phyloP scores from a whole-genome alignment of 2,797 vertebrate species.

The Echiichthys vipera region DNA sequence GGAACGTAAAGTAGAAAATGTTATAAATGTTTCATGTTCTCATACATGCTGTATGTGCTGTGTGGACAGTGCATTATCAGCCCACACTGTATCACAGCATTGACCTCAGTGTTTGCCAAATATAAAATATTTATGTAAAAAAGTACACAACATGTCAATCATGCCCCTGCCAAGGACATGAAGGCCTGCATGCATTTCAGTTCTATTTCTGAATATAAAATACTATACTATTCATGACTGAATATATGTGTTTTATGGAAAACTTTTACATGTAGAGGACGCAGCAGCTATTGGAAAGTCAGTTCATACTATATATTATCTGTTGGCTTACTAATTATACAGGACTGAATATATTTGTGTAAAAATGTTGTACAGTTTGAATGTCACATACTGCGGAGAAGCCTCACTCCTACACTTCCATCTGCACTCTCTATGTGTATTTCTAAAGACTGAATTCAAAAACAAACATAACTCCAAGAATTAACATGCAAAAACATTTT shows the following conservation, averaged over 20 bases:
- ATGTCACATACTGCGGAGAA: not conserved
- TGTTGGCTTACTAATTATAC: not conserved
- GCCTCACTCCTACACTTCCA: not conserved
- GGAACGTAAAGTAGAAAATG: conserved; percentile 6
- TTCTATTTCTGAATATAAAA: conserved; percentile 1
- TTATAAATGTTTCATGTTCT: conserved; percentile 47
- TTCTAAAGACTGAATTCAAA: not conserved
- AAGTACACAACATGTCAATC: conserved; percentile 31
- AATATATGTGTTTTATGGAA: not conserved
- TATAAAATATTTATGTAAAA: conserved; percentile 50
- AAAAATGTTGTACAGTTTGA: not conserved
- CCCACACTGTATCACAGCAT: conserved; percentile 17
- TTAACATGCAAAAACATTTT: conserved; percentile 6
- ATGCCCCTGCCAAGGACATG: not conserved
- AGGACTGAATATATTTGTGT: not conserved
- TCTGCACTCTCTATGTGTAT: not conserved
- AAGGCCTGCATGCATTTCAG: not conserved
- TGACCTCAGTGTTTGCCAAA: conserved; percentile 56
- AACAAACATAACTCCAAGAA: not conserved
- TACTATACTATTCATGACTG: too few relatives aligned
- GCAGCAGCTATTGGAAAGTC: not conserved
- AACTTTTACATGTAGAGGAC: not conserved
- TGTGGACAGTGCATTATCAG: conserved; percentile 39
- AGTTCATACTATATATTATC: not conserved
- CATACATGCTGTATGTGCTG: conserved; percentile 29